phyloP scores from a whole-genome alignment of 2,113 vertebrate species.

The Todiramphus chloris region DNA sequence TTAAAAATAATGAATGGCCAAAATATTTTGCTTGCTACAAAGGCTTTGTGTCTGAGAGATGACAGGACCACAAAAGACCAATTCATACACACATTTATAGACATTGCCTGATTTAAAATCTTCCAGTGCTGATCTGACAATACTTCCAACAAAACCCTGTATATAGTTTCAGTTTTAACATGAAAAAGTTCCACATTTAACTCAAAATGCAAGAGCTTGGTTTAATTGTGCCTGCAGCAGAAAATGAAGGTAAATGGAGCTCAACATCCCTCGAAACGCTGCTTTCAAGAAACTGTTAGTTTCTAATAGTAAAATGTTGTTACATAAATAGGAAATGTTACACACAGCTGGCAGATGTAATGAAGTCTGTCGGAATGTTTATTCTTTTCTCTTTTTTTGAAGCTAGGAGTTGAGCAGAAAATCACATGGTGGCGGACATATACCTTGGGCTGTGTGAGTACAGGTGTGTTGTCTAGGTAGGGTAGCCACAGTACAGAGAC shows the following conservation, averaged over 20 bases:
- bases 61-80: conserved; percentile 31
- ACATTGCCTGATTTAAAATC: conserved; percentile 42
- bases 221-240: neutral
- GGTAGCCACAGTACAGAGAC: neutral
- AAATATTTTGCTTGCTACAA: conserved; percentile 19
- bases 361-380: neutral
- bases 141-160: conserved; percentile 37
- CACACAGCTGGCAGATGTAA: neutral
- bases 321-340: neutral
- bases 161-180: neutral
- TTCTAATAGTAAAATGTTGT: neutral
- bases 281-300: neutral
- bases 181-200: conserved; percentile 16
- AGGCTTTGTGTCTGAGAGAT: conserved; percentile 38
- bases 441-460: neutral
- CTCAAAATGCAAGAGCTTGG: neutral
- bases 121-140: conserved; percentile 35
- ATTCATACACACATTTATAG: conserved; percentile 9
- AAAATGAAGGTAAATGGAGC: neutral
- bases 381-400: neutral
- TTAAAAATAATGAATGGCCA: conserved; percentile 15
- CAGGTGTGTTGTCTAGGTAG: neutral
- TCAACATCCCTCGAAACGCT: neutral
- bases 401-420: neutral
- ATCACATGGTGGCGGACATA: fast-evolving